These are phyloP conservation scores for Apis dorsata DNA, from an alignment of 1,140 invertebrate species.

Conservation along the genomic window DNA sequence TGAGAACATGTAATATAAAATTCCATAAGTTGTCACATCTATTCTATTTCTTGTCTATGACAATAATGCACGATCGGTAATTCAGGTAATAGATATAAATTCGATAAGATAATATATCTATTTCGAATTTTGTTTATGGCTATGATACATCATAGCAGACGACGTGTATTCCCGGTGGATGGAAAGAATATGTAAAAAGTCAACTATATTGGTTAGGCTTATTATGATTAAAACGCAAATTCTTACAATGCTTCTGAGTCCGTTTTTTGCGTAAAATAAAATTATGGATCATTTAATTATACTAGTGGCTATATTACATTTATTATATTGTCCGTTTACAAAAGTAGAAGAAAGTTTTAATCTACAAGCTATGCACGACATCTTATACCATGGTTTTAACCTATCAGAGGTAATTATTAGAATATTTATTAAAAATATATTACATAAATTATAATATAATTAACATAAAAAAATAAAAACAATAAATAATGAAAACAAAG, in stretches of 20 bases:
- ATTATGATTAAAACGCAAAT: constrained; percentile 22
- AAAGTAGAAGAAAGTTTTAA: constrained; percentile 99
- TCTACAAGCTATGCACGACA: constrained; percentile 98
- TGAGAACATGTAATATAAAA: too few relatives aligned
- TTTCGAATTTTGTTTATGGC: neutral
- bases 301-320: constrained; percentile 86
- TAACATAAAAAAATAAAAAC: neutral
- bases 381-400: constrained; percentile 93
- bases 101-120: too few relatives aligned
- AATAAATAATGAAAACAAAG: neutral
- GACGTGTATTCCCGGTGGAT: constrained; percentile 46
- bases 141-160: constrained; percentile 38
- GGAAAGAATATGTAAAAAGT: constrained; percentile 36
- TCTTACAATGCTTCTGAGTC: constrained; percentile 7
- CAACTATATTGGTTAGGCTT: neutral
- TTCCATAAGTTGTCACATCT: too few relatives aligned
- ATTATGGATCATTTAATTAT: constrained; percentile 80
- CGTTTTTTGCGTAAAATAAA: neutral
- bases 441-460: neutral
- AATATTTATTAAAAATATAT: neutral
- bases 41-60: too few relatives aligned
- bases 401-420: constrained; percentile 87
- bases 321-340: constrained; percentile 95
- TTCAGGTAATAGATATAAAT: too few relatives aligned
- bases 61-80: too few relatives aligned